Percentiles rank a stretch among this genome's conserved stretches.
Conservation (phyloP, 2,888 invertebrate species). For the Brenthis daphne region DNA sequence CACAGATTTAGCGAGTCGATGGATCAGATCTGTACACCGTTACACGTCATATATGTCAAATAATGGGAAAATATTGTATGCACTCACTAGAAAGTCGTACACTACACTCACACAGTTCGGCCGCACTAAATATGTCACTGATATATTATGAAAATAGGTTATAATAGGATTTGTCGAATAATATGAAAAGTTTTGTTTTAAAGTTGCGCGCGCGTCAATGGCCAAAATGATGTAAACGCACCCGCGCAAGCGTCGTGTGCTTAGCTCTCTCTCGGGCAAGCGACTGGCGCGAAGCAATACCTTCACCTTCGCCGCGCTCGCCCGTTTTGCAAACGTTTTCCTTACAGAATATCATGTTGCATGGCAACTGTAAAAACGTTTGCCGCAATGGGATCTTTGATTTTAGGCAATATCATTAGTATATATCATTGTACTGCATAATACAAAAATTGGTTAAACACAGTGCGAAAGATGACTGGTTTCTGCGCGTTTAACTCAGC, state of each 20-base stretch:
- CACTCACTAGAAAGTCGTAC: constrained; percentile 51
- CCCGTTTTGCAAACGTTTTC: constrained; percentile 73
- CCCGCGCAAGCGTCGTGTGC: constrained; percentile 54
- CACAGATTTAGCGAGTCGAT: constrained; percentile 76
- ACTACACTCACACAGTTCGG: constrained; percentile 64
- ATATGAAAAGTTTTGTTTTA: not conserved
- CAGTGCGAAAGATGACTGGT: too few relatives aligned
- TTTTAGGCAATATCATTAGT: not conserved
- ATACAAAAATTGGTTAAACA: too few relatives aligned
- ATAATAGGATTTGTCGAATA: not conserved
- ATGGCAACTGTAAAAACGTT: constrained; percentile 70
- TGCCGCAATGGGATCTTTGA: constrained; percentile 42
- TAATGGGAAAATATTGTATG: constrained; percentile 38
- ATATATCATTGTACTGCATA: too few relatives aligned
- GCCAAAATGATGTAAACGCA: constrained; percentile 34
- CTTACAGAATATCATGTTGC: constrained; percentile 77
- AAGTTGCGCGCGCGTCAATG: constrained; percentile 50
- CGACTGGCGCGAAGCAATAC: constrained; percentile 66
- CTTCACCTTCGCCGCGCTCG: constrained; percentile 67
- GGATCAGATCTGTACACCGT: constrained; percentile 71
- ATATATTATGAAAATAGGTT: constrained; percentile 10
- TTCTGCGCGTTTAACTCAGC: too few relatives aligned
- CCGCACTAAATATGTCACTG: constrained; percentile 46
- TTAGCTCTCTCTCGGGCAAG: constrained; percentile 68
- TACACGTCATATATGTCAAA: constrained; percentile 80